Conservation (phyloP, 2,797 vertebrate genomes). For the Syncerus caffer region DNA sequence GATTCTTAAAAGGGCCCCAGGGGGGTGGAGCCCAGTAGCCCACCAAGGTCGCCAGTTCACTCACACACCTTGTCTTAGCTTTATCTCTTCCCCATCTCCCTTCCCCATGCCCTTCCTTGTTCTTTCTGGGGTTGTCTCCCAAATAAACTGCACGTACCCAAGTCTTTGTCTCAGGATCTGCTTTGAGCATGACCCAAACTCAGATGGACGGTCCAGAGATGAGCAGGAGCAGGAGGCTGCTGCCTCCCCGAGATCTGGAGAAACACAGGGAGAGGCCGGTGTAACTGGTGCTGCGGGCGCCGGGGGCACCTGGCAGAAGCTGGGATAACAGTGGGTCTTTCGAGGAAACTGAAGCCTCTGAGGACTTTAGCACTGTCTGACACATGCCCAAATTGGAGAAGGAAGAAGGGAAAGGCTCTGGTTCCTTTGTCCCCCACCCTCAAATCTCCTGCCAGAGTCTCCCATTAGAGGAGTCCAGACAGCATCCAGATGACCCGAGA, state of each 20-base stretch:
- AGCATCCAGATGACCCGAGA: neutral
- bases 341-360: neutral
- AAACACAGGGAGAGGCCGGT: neutral
- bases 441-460: neutral
- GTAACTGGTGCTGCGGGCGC: neutral
- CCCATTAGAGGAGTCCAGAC: neutral
- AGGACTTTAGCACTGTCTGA: neutral
- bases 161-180: neutral
- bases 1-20: neutral
- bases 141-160: neutral
- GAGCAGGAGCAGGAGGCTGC: neutral
- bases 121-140: neutral
- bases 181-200: neutral
- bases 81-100: neutral
- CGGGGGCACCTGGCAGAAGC: neutral
- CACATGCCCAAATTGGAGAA: neutral
- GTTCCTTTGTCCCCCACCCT: neutral
- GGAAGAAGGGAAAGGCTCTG: neutral
- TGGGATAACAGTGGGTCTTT: neutral
- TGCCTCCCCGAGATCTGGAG: neutral
- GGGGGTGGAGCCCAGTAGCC: neutral
- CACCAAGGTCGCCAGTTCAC: neutral
- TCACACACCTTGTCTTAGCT: neutral
- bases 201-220: neutral
- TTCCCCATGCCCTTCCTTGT: neutral